Evolutionary conservation across 2,888 invertebrate genomes (phyloP).

Genomic region (Congeria kusceri): DNA sequence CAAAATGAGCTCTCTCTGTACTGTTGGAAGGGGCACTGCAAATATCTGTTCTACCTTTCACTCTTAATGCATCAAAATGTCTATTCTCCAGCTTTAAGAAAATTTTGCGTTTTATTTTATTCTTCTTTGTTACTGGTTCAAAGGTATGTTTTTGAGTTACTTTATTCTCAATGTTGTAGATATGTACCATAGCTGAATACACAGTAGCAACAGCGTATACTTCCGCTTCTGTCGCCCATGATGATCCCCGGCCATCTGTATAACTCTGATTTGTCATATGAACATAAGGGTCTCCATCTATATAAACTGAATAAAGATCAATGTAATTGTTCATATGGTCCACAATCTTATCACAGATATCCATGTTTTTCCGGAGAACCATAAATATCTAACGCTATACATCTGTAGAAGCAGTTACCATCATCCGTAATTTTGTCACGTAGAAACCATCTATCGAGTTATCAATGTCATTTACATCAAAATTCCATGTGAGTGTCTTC

Average conservation of each 20-base stretch:
- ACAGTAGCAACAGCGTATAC: neutral
- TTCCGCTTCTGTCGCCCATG: constrained; percentile 6
- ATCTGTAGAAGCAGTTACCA: constrained; percentile 2
- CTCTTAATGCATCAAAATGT: neutral
- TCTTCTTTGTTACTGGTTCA: neutral
- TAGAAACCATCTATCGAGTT: no score
- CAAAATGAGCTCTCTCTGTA: neutral
- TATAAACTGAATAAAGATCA: neutral
- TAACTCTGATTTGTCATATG: neutral
- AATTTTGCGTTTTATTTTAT: neutral
- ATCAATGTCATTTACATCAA: no score
- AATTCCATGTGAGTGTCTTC: no score
- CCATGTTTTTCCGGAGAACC: constrained; percentile 1
- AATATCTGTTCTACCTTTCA: neutral
- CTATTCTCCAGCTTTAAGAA: neutral
- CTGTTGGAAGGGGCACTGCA: no score
- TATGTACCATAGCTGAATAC: neutral
- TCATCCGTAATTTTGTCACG: neutral
- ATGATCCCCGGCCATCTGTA: neutral
- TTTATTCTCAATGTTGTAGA: neutral
- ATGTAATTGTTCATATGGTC: neutral
- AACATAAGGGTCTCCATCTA: neutral
- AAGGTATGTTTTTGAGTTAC: neutral
- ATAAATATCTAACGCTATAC: neutral
- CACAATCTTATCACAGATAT: neutral